phyloP scores from a whole-genome alignment of 2,888 invertebrate genomes.

The Criorhina ranunculi region DNA sequence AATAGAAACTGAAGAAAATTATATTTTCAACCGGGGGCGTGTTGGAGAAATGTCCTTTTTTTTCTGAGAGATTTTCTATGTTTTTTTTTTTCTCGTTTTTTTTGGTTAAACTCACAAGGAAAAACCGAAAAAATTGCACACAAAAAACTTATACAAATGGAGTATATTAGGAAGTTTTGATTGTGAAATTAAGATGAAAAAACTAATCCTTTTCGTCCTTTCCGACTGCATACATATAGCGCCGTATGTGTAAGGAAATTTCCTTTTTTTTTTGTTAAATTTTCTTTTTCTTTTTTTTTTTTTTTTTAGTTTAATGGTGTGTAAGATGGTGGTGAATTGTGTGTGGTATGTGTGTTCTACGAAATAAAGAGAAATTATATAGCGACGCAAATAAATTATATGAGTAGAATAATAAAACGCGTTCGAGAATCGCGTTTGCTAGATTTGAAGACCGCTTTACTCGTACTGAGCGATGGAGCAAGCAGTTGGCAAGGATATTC shows the following conservation, averaged over 20 bases:
- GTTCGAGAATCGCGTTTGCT: constrained; percentile 85
- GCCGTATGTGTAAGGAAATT: constrained; percentile 57
- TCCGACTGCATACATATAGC: constrained; percentile 42
- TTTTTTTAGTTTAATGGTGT: constrained; percentile 41
- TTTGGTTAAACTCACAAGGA: constrained; percentile 27
- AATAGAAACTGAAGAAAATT: constrained; percentile 38
- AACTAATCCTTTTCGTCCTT: constrained; percentile 51
- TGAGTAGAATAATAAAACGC: constrained; percentile 85
- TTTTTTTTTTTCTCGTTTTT: constrained; percentile 21
- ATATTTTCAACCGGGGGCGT: constrained; percentile 39
- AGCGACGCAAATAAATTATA: constrained; percentile 85
- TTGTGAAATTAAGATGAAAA: constrained; percentile 44
- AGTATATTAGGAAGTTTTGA: constrained; percentile 33
- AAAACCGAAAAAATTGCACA: constrained; percentile 49
- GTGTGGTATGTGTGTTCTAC: constrained; percentile 81
- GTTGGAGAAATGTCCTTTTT: constrained; percentile 9
- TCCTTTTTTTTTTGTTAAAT: constrained; percentile 7
- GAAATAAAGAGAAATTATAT: constrained; percentile 84
- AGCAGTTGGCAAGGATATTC: constrained; percentile 72
- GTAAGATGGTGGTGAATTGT: constrained; percentile 66
- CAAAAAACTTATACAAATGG: constrained; percentile 36
- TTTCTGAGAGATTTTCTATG: constrained; percentile 17
- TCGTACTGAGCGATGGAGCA: constrained; percentile 82
- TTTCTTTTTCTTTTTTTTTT: constrained; percentile 20
- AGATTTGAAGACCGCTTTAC: constrained; percentile 85